Evolutionary conservation across 2,888 invertebrate genomes (phyloP).

Genomic region (Cryptocephalus moraei): DNA sequence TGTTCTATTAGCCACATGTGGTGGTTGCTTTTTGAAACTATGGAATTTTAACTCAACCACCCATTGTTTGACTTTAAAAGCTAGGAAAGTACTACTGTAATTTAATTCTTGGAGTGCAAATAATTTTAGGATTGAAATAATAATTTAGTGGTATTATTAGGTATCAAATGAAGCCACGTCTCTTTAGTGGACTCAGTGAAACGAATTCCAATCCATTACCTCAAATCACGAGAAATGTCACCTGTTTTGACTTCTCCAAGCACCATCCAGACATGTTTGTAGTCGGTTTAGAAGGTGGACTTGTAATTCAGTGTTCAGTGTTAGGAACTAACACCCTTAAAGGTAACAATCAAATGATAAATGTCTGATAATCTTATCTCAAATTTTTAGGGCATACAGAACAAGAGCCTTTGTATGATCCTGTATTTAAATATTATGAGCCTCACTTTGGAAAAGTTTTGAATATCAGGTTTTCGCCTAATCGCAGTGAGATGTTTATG

Average conservation of each 20-base stretch:
- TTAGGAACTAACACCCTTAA: conserved; percentile 29
- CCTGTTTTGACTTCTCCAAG: conserved; percentile 36
- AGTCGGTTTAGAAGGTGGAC: conserved; percentile 37
- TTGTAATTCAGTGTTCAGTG: conserved; percentile 34
- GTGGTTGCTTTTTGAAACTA: conserved; percentile 31
- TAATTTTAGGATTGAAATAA: neutral
- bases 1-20: conserved; percentile 27
- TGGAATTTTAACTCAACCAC: conserved; percentile 27
- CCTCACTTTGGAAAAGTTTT: conserved; percentile 33
- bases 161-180: neutral
- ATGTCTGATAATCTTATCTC: neutral
- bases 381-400: conserved; percentile 18
- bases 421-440: conserved; percentile 34
- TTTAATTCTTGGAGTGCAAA: neutral
- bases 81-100: conserved; percentile 8
- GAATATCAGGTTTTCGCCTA: conserved; percentile 31
- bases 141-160: neutral
- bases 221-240: conserved; percentile 28
- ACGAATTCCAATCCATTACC: conserved; percentile 1
- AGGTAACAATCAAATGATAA: conserved; percentile 11
- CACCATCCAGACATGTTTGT: conserved; percentile 33
- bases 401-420: conserved; percentile 29
- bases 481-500: conserved; percentile 34
- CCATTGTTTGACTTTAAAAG: conserved; percentile 9
- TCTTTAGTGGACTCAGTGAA: neutral